Percentiles rank a stretch among this genome's conserved stretches.
Conservation (phyloP, 2,113 vertebrate species). For the Corvus hawaiiensis region DNA sequence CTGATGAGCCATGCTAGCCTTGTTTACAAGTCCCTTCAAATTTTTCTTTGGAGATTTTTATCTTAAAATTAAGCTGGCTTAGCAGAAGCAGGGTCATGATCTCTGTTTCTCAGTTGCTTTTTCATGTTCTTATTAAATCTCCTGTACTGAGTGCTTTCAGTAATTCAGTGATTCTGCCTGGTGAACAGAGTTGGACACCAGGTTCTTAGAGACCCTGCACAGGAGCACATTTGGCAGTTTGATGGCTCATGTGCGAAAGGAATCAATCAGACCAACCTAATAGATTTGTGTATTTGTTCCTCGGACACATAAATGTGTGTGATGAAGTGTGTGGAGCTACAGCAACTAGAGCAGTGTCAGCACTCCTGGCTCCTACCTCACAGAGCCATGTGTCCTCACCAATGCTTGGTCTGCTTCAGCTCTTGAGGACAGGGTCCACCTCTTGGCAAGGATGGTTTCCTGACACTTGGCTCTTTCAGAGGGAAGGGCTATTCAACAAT, state of each 20-base stretch:
- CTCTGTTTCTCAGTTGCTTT: conserved; percentile 3
- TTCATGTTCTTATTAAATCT: conserved; percentile 21
- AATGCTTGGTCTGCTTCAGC: not conserved
- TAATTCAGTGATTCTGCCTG: conserved; percentile 17
- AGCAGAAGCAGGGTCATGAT: conserved; percentile 5
- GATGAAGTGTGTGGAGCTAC: not conserved
- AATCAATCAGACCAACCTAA: not conserved
- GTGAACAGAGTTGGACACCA: not conserved
- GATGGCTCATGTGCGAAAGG: not conserved
- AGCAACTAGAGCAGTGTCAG: not conserved
- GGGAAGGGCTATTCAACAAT: not conserved
- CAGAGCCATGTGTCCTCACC: not conserved
- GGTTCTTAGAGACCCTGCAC: not conserved
- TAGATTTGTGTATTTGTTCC: not conserved
- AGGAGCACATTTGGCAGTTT: not conserved
- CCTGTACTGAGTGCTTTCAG: not conserved
- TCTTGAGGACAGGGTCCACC: not conserved
- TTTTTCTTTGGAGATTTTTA: conserved; percentile 25
- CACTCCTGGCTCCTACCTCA: not conserved
- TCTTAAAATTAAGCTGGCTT: conserved; percentile 32
- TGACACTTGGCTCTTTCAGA: not conserved
- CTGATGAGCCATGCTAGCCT: not conserved
- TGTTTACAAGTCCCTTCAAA: not conserved
- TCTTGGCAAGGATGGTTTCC: not conserved
- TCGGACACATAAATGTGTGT: rapidly evolving